Evolutionary conservation across 2,113 vertebrate genomes (phyloP).

Genomic region (Halichoeres trimaculatus): DNA sequence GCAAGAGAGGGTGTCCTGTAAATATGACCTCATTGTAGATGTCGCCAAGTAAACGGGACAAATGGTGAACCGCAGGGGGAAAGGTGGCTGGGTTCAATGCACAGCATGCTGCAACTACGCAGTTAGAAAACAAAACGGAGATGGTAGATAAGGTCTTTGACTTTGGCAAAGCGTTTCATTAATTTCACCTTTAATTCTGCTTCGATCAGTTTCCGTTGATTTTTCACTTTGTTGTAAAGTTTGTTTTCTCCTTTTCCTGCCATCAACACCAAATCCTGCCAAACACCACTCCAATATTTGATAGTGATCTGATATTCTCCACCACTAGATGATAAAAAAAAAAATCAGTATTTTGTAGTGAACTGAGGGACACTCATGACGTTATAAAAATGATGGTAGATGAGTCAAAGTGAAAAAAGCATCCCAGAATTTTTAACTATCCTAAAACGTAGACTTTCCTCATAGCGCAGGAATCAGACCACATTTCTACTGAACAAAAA

Average conservation of each 20-base stretch:
- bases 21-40: slow-evolving; percentile 74
- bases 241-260: slow-evolving; percentile 36
- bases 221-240: slow-evolving; percentile 24
- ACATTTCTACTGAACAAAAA: slow-evolving; percentile 66
- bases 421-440: slow-evolving; percentile 62
- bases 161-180: slow-evolving; percentile 11
- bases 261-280: slow-evolving; percentile 53
- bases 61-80: slow-evolving; percentile 31
- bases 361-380: slow-evolving; percentile 60
- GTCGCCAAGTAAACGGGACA: slow-evolving; percentile 59
- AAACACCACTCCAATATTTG: slow-evolving; percentile 60
- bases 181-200: not conserved
- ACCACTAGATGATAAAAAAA: slow-evolving; percentile 31
- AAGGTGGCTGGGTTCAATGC: slow-evolving; percentile 32
- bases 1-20: slow-evolving; percentile 60
- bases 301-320: slow-evolving; percentile 41
- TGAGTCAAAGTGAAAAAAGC: slow-evolving; percentile 61
- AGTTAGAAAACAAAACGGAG: slow-evolving; percentile 18
- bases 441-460: slow-evolving; percentile 71
- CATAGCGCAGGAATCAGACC: slow-evolving; percentile 73
- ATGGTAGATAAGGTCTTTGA: slow-evolving; percentile 3
- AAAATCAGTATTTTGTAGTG: slow-evolving; percentile 52
- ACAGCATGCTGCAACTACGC: slow-evolving; percentile 33
- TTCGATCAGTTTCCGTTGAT: slow-evolving; percentile 30
- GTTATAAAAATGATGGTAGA: slow-evolving; percentile 63